These are phyloP conservation scores for Sapajus apella DNA, from an alignment of 2,113 vertebrate species.

Conservation along the genomic window DNA sequence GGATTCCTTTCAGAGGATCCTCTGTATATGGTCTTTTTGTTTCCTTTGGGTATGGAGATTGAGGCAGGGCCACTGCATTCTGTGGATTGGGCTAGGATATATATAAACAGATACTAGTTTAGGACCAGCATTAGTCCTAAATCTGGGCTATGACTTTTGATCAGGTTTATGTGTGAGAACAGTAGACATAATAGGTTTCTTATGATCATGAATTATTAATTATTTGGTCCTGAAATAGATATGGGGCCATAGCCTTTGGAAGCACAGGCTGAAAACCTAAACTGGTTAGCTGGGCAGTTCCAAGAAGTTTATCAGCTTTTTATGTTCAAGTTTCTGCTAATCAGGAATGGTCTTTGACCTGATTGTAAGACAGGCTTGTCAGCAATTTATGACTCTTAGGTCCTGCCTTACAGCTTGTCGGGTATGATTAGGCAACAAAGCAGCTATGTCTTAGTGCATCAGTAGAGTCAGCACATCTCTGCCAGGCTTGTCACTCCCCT, in stretches of 20 bases:
- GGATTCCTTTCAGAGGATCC: not conserved
- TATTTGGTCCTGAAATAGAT: not conserved
- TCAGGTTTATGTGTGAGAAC: slow-evolving; percentile 11
- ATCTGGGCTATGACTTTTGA: slow-evolving; percentile 14
- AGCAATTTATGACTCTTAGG: slow-evolving; percentile 61
- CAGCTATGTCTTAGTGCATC: slow-evolving; percentile 61
- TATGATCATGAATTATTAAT: slow-evolving; percentile 12
- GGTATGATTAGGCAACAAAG: slow-evolving; percentile 48
- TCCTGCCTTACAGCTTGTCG: slow-evolving; percentile 48
- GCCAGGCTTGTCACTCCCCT: slow-evolving; percentile 19
- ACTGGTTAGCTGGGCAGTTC: not conserved
- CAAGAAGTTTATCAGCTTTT: slow-evolving; percentile 29
- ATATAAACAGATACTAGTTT: not conserved
- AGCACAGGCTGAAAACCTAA: slow-evolving; percentile 10
- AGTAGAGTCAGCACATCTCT: slow-evolving; percentile 23
- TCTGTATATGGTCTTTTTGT: not conserved
- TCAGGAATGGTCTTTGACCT: slow-evolving; percentile 35
- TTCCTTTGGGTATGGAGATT: not conserved
- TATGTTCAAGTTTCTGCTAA: slow-evolving; percentile 35
- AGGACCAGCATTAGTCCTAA: slow-evolving; percentile 7
- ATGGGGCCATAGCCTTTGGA: not conserved
- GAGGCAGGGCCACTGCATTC: not conserved
- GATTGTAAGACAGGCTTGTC: slow-evolving; percentile 61
- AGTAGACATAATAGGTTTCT: not conserved
- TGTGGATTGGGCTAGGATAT: not conserved